Evolutionary conservation across 2,113 vertebrate species (phyloP).

Genomic region (Aepyceros melampus): DNA sequence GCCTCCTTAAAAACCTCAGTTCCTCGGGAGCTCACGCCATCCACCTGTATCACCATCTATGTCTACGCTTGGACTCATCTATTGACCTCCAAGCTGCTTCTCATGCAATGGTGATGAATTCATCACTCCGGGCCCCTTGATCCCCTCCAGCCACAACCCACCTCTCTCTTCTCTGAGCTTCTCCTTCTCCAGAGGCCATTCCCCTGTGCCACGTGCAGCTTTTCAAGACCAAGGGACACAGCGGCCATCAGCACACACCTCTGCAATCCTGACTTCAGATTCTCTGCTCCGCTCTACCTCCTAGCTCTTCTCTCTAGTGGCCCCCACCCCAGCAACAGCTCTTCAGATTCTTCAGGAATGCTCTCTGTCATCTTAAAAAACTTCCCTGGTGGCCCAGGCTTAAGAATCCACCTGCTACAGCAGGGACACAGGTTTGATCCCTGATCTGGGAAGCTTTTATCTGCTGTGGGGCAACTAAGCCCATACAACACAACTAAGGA

Average conservation of each 20-base stretch:
- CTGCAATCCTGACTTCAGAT: background rate
- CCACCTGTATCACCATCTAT: background rate
- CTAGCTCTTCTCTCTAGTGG: background rate
- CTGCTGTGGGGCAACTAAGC: rapidly evolving
- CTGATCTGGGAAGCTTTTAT: background rate
- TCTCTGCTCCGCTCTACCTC: background rate
- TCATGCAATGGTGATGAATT: background rate
- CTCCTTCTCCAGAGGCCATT: background rate
- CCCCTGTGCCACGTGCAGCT: too few relatives aligned
- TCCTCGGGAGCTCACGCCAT: background rate
- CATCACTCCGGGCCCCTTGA: background rate
- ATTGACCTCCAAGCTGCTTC: background rate
- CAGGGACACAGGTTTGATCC: background rate
- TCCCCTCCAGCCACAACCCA: too few relatives aligned
- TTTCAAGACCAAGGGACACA: background rate
- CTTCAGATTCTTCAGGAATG: background rate
- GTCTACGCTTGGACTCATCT: background rate
- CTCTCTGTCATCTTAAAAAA: background rate
- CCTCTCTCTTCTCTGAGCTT: background rate
- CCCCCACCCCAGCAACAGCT: background rate
- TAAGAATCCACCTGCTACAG: background rate
- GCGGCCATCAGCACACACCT: background rate
- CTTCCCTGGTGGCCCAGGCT: background rate
- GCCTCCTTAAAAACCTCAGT: background rate
- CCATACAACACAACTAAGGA: background rate